Evolutionary conservation across 2,888 invertebrate genomes (phyloP).

Genomic region (Zelleria hepariella): DNA sequence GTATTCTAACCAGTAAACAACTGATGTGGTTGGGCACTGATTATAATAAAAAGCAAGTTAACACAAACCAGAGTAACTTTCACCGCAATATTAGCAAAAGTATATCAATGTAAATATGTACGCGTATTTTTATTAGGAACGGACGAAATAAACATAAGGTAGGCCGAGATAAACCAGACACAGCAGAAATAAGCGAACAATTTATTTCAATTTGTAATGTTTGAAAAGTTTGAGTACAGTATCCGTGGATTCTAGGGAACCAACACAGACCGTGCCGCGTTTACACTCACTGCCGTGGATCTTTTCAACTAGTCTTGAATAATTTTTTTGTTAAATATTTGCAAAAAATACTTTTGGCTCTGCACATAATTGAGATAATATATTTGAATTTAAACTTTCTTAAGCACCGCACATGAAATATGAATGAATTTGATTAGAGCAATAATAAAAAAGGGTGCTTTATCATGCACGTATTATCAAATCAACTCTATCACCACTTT

Average conservation of each 20-base stretch:
- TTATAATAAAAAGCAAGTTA: background rate
- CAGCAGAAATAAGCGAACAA: background rate
- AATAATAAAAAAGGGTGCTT: too few species aligned
- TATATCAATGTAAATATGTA: background rate
- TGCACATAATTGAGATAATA: too few species aligned
- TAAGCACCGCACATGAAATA: too few species aligned
- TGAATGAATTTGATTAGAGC: too few species aligned
- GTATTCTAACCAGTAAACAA: too few species aligned
- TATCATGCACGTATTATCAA: too few species aligned
- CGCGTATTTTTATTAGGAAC: background rate
- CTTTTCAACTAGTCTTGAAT: too few species aligned
- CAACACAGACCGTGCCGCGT: background rate
- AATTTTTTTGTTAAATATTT: too few species aligned
- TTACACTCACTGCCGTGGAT: background rate
- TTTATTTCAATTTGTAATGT: conserved; percentile 1
- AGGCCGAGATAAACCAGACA: background rate
- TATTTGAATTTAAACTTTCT: too few species aligned
- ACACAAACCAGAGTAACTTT: background rate
- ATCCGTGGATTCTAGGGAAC: background rate
- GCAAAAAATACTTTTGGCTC: too few species aligned
- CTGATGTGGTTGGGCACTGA: background rate
- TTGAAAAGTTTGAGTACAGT: background rate
- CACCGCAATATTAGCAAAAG: background rate
- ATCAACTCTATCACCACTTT: too few species aligned
- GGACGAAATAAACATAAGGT: background rate